Conservation (phyloP, 92 coral and sea anemone genomes). For the Heteractis magnifica region DNA sequence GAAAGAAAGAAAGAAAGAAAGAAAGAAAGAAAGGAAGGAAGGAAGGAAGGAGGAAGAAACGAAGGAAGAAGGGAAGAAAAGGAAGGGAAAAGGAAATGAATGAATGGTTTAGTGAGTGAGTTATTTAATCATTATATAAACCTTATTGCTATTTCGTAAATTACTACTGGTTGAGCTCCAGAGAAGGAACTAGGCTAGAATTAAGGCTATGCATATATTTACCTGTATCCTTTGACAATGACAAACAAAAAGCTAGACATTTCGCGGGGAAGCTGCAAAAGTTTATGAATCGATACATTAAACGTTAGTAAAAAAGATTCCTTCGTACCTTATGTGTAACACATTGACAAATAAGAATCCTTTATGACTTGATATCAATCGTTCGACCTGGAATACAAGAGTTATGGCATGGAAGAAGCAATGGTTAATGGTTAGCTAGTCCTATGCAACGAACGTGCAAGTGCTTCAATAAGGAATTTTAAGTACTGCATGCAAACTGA, state of each 20-base stretch:
- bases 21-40: no score
- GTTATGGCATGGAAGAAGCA: slow-evolving; percentile 25
- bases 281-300: slow-evolving; percentile 15
- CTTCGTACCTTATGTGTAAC: slow-evolving; percentile 40
- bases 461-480: not conserved
- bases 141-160: no score
- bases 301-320: slow-evolving; percentile 5
- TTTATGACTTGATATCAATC: slow-evolving; percentile 42
- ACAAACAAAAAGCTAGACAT: slow-evolving; percentile 42
- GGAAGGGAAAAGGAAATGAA: no score
- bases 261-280: slow-evolving; percentile 40
- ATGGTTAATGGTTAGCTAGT: slow-evolving; percentile 25
- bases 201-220: not conserved
- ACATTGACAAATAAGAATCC: slow-evolving; percentile 52
- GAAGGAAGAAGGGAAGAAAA: no score
- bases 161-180: not conserved
- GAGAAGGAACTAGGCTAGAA: not conserved
- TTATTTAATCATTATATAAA: no score
- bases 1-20: no score
- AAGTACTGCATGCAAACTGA: not conserved
- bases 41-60: no score
- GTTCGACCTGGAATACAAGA: slow-evolving; percentile 47
- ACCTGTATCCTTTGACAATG: slow-evolving; percentile 47
- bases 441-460: slow-evolving; percentile 3
- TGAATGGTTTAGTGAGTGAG: no score